A percentile compares a stretch with the other conserved stretches of the same genome.
These are phyloP conservation scores for Sipha maydis DNA, from an alignment of 2,888 invertebrate species.

Conservation along the genomic window DNA sequence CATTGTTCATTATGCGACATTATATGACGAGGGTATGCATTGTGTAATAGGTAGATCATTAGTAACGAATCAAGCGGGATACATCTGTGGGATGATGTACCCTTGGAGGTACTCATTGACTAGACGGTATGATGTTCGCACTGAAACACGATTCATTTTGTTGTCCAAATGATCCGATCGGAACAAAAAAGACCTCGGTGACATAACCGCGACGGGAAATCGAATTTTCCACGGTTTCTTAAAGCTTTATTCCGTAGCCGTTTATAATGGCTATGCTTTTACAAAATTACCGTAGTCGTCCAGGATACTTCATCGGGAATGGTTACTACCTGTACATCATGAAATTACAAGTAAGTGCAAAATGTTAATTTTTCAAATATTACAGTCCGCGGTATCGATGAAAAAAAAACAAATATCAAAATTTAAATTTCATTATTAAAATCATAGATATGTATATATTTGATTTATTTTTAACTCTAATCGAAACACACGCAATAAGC, in stretches of 20 bases:
- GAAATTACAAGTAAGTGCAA: constrained; percentile 44
- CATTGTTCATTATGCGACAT: no score
- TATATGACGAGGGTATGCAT: not conserved
- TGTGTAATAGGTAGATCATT: not conserved
- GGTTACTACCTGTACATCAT: constrained; percentile 13
- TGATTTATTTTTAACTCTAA: not conserved
- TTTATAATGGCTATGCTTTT: constrained; percentile 42
- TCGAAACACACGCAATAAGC: not conserved
- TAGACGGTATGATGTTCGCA: not conserved
- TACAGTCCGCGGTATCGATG: not conserved
- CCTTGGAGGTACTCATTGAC: not conserved
- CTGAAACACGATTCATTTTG: not conserved
- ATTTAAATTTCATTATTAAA: no score
- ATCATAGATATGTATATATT: not conserved
- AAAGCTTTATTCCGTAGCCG: constrained; percentile 33
- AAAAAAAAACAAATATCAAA: no score
- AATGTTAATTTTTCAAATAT: not conserved
- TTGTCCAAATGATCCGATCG: no score
- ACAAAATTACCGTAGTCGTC: not conserved
- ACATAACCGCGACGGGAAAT: constrained; percentile 49
- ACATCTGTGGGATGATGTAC: constrained; percentile 30
- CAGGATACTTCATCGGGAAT: not conserved
- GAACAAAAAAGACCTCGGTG: constrained; percentile 60
- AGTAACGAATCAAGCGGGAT: constrained; percentile 37
- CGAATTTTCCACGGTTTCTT: constrained; percentile 50